Conservation (phyloP, 2,113 vertebrate species). For the Thunnus thynnus region DNA sequence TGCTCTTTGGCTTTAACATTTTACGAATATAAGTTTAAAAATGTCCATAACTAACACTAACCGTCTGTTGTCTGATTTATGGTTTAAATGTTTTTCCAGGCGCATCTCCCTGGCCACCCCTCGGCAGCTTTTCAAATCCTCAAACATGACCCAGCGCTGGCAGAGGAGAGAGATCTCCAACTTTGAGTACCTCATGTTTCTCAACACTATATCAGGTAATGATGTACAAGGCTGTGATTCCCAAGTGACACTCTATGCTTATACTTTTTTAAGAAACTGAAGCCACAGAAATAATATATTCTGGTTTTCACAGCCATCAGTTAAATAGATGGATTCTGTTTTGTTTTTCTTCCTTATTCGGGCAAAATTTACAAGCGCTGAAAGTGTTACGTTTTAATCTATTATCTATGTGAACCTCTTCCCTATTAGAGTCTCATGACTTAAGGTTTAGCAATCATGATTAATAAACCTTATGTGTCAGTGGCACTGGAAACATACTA, state of each 20-base stretch:
- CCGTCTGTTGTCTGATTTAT: background rate
- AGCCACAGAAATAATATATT: slow-evolving; percentile 26
- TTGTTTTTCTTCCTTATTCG: slow-evolving; percentile 55
- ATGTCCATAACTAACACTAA: background rate
- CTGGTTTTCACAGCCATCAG: slow-evolving; percentile 49
- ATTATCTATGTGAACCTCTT: slow-evolving; percentile 60
- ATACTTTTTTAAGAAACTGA: slow-evolving; percentile 9
- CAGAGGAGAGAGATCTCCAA: slow-evolving; percentile 98
- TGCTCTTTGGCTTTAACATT: background rate
- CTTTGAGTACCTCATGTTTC: slow-evolving; percentile 99
- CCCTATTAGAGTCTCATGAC: slow-evolving; percentile 37
- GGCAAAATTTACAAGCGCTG: slow-evolving; percentile 11
- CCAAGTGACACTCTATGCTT: slow-evolving; percentile 3
- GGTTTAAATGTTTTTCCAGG: slow-evolving; percentile 79
- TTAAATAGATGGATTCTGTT: slow-evolving; percentile 65
- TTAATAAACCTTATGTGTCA: slow-evolving; percentile 66
- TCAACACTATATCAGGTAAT: slow-evolving; percentile 97
- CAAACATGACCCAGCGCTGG: slow-evolving; percentile 99
- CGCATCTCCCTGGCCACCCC: slow-evolving; percentile 96
- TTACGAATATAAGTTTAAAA: background rate
- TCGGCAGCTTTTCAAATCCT: slow-evolving; percentile 98
- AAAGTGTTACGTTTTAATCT: slow-evolving; percentile 54
- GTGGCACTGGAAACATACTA: slow-evolving; percentile 36
- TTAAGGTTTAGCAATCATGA: slow-evolving; percentile 60
- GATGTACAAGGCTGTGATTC: slow-evolving; percentile 11